These are phyloP conservation scores for Phenganax stokvisi DNA, from an alignment of 92 coral and sea anemone genomes.

Conservation along the genomic window DNA sequence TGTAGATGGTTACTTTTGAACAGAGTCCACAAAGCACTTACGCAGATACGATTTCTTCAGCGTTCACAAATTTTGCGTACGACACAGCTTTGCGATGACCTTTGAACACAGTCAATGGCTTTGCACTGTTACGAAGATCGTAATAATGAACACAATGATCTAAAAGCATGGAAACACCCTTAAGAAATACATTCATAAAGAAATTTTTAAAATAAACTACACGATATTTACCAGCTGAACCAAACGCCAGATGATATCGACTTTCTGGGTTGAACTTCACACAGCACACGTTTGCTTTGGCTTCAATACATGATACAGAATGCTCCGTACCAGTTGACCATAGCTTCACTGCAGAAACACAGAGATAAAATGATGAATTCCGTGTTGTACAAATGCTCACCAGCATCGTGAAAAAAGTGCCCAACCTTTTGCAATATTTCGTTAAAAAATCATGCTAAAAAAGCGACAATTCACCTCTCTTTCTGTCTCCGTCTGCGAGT, in stretches of 20 bases:
- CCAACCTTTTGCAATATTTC: conserved; percentile 93
- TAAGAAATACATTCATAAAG: neutral
- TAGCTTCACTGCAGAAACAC: conserved; percentile 59
- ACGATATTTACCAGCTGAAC: conserved; percentile 73
- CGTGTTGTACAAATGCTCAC: neutral
- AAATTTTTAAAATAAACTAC: neutral
- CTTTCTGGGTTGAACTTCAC: conserved; percentile 98
- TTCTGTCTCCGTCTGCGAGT: no score
- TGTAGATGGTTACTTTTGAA: neutral
- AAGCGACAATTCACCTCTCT: no score
- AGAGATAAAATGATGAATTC: neutral
- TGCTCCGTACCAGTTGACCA: conserved; percentile 99
- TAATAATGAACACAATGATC: conserved; percentile 98
- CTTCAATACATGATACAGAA: conserved; percentile 93
- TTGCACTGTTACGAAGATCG: conserved; percentile 76
- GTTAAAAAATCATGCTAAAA: no score
- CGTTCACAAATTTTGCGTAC: conserved; percentile 85
- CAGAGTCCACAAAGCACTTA: conserved; percentile 46
- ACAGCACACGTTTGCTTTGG: conserved; percentile 97
- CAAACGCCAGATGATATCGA: conserved; percentile 90
- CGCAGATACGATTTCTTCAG: conserved; percentile 96
- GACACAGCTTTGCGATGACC: conserved; percentile 97
- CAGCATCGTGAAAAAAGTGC: neutral
- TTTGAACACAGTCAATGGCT: conserved; percentile 87
- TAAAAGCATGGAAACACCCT: conserved; percentile 13